A percentile compares a stretch with the other conserved stretches of the same genome.
Evolutionary conservation across 2,797 vertebrate genomes (phyloP).

Genomic region (Macropodus opercularis): DNA sequence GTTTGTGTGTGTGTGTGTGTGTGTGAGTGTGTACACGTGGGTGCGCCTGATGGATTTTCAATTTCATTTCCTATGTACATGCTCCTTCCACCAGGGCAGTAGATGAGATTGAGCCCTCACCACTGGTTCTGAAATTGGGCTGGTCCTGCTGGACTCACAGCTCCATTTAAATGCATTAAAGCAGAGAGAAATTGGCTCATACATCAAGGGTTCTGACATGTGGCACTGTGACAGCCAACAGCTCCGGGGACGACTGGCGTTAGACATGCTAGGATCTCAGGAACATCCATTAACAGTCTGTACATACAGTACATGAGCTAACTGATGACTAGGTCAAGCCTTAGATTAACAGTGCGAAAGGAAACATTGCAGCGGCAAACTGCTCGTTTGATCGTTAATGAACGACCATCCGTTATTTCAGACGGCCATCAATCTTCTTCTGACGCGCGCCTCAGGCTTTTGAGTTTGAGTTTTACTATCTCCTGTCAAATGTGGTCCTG

Average conservation of each 20-base stretch:
- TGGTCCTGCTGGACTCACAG: slow-evolving; percentile 71
- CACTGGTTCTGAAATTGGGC: slow-evolving; percentile 77
- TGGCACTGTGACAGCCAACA: slow-evolving; percentile 53
- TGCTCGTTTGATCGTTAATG: slow-evolving; percentile 54
- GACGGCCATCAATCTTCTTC: slow-evolving; percentile 47
- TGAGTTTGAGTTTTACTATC: slow-evolving; percentile 56
- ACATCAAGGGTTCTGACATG: slow-evolving; percentile 75
- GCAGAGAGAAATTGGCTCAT: slow-evolving; percentile 69
- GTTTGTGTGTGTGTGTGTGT: slow-evolving; percentile 45
- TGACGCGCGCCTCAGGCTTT: slow-evolving; percentile 44
- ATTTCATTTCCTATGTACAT: slow-evolving; percentile 76
- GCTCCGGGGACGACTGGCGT: slow-evolving; percentile 42
- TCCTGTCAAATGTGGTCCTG: slow-evolving; percentile 33
- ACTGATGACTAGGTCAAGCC: slow-evolving; percentile 54
- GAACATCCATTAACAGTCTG: slow-evolving; percentile 62
- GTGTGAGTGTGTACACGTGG: slow-evolving; percentile 24
- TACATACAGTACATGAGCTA: slow-evolving; percentile 54
- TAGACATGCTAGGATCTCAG: slow-evolving; percentile 60
- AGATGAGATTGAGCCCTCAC: slow-evolving; percentile 78
- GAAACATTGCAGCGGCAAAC: slow-evolving; percentile 25
- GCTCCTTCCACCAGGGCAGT: slow-evolving; percentile 66
- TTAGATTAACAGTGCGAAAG: slow-evolving; percentile 48
- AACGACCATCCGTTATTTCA: slow-evolving; percentile 39
- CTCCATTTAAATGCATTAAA: slow-evolving; percentile 85
- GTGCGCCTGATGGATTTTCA: slow-evolving; percentile 75